Evolutionary conservation across 2,888 invertebrate species (phyloP).

Genomic region (Portevinia maculata): DNA sequence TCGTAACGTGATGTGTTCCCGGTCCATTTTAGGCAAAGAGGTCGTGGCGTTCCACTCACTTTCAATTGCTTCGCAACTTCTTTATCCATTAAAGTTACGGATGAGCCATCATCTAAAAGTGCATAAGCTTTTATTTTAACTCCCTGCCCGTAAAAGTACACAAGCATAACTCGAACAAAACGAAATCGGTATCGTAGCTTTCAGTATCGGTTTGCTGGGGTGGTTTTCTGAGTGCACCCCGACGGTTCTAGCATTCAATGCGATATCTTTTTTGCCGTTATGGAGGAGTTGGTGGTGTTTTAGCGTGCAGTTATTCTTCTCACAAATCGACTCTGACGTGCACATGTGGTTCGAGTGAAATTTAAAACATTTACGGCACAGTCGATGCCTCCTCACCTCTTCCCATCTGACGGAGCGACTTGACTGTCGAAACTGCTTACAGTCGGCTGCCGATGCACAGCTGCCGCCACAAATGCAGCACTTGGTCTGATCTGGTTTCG

Average conservation of each 20-base stretch:
- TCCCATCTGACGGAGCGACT: not conserved
- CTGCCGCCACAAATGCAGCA: too few species aligned
- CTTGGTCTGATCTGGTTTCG: too few species aligned
- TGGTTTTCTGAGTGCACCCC: too few species aligned
- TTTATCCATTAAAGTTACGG: not conserved
- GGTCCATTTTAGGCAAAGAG: slow-evolving; percentile 1
- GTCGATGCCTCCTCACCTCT: not conserved
- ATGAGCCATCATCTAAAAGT: slow-evolving; percentile 1
- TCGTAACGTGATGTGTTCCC: slow-evolving; percentile 2
- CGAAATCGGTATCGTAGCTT: not conserved
- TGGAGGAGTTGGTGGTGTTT: slow-evolving; percentile 8
- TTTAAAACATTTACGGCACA: too few species aligned
- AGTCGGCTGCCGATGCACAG: too few species aligned
- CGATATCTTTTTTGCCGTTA: not conserved
- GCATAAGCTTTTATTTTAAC: not conserved
- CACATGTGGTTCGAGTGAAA: slow-evolving; percentile 1
- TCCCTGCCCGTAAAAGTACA: slow-evolving; percentile 3
- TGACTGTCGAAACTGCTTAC: not conserved
- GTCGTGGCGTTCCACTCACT: not conserved
- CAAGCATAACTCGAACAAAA: slow-evolving; percentile 14
- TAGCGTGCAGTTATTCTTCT: slow-evolving; percentile 1
- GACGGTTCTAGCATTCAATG: too few species aligned
- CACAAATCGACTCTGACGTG: not conserved
- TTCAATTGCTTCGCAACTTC: slow-evolving; percentile 3
- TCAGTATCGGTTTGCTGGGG: slow-evolving; percentile 3